These are phyloP conservation scores for Ophion slaviceki DNA, from an alignment of 2,888 invertebrate genomes.

Conservation along the genomic window DNA sequence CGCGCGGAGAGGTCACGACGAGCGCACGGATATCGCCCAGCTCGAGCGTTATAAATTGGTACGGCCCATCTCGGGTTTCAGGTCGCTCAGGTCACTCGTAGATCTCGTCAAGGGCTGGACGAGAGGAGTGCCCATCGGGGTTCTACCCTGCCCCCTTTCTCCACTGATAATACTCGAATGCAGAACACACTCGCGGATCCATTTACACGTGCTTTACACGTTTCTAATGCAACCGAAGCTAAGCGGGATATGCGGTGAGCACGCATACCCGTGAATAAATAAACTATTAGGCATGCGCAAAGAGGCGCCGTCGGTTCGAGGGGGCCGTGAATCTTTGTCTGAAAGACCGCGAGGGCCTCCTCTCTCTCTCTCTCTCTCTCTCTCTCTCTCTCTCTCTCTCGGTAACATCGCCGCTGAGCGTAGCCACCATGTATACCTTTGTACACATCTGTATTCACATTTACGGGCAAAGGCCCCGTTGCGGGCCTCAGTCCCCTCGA, in stretches of 20 bases:
- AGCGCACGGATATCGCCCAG: conserved; percentile 46
- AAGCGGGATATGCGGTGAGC: conserved; percentile 34
- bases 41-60: conserved; percentile 50
- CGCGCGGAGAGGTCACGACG: conserved; percentile 28
- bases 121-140: conserved; percentile 10
- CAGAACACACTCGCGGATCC: conserved; percentile 4
- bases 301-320: conserved; percentile 16
- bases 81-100: conserved; percentile 53
- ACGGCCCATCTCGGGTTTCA: conserved; percentile 27
- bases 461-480: conserved; percentile 46
- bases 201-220: conserved; percentile 26
- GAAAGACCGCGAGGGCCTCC: conserved; percentile 44
- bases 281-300: conserved; percentile 52
- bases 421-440: conserved; percentile 41
- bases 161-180: conserved; percentile 43
- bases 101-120: conserved; percentile 33
- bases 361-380: too few relatives aligned
- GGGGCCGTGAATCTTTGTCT: conserved; percentile 58
- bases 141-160: conserved; percentile 11
- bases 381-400: background rate
- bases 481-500: conserved; percentile 42
- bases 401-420: conserved; percentile 34
- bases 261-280: conserved; percentile 46
- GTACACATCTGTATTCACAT: conserved; percentile 22
- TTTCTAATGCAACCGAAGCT: conserved; percentile 41